Base-by-base conservation (phyloP, 1,140 invertebrate genomes). In the Vollenhovia emeryi region DNA sequence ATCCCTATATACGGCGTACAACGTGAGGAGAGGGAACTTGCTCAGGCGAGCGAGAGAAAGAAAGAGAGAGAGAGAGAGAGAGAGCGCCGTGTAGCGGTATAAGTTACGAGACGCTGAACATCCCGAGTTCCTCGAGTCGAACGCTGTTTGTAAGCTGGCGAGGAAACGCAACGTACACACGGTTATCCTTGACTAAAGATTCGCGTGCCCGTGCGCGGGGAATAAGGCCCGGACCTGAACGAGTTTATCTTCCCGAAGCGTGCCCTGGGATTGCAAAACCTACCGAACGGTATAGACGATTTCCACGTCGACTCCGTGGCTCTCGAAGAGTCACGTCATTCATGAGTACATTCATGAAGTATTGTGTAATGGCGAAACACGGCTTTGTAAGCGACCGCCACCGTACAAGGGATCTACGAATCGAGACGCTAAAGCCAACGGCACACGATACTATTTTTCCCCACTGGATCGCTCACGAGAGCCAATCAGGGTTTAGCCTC, bases 101-200 rank as follows among this genome's bases (percentile, higher is more conserved):
- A 15, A 64, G 36, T 71, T 57, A 80, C 78, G 36, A 57, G 50
- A 80, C 24, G 18, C 64, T 80, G 50, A 80, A 7, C 78, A 80
- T 80, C 48, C 21, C 50, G 48, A 43, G 33, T 69, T 80, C 48
- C 76, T 69, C 21, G 43, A 80, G 78, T 55, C 48, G 78, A 80
- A 57, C 64, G 50, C 48, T 24, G 52, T 36, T 82, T 82, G 40
- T 57, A 73, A 57, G 66, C 9, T 66, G 27, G 24, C 62, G 24
- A 52, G 76, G 15, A 43, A 80, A 71, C 66, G 27, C 48, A 13
- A 80, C n/a, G 15, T 33, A 68, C n/a, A 30, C 55, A 79, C 18
- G 2, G n/a, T 82, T 82, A 82, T 59, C 66, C 66, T 82, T 73
- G 66, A 82, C 36, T 45, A 52, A 57, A 57, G 64, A 73, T 57